Evolutionary conservation across 2,888 invertebrate species (phyloP), one percentile per base, ranked within the genome.

Genomic region (Leucoma salicis): DNA sequence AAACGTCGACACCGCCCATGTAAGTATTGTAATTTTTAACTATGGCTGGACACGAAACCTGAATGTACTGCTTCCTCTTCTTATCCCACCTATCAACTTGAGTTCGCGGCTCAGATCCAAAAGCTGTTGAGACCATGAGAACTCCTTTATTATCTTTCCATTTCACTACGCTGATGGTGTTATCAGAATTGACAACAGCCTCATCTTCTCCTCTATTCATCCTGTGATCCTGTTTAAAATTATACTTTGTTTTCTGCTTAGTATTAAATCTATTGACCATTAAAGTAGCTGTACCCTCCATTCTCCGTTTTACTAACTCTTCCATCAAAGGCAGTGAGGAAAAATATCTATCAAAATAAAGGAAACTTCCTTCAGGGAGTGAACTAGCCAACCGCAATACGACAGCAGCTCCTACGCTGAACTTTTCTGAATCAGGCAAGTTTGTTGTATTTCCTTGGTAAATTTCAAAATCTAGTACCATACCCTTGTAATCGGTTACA

Each of bases 381-480:
- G 57, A 52, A 28, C 35, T 46, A 0, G 54, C 44, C 40, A 66
- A 39, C 6, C 57, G 43, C 6, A 61, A 34, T 13, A 63, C 40
- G 8, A 61, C 51, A 14, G 57, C 39, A 33, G 57, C 44, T 16
- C 43, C 50, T 0, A 45, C 35, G 8, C 62, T 57, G 16, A 62
- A 41, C 1, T 27, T 25, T 4, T 45, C 15, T 3, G 39, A 31
- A 24, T 52, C 48, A 0, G 49, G 54, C 25, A 54, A 35, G 25
- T 49, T 40, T 11, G 52, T 55, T 2, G 50, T 35, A 4, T 44
- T 32, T 1, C 55, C 57, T 53, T 54, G 48, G 15, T 42, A 57
- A 4, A 66, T 64, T 41, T 66, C 62, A 31, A 60, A 66, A 31
- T 57, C 60, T 12, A 65, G 41, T 0, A 61, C 36, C 27, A 42